phyloP scores from a whole-genome alignment of 2,797 vertebrate genomes.

The Sebastes itinus region DNA sequence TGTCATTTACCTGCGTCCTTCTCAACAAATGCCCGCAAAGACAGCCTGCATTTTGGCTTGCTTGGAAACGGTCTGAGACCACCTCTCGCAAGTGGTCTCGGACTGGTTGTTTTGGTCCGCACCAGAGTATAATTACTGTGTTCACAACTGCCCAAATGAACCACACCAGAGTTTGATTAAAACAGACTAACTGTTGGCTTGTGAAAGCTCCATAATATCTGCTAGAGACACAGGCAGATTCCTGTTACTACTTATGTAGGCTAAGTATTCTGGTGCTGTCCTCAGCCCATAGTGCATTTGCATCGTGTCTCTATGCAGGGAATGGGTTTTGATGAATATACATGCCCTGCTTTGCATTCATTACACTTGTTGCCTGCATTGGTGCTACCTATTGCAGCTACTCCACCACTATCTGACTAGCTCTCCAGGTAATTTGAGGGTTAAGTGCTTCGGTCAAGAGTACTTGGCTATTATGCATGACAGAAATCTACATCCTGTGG shows the following conservation, averaged over 20 bases:
- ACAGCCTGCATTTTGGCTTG: too few species aligned
- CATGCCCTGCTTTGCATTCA: slow-evolving; percentile 56
- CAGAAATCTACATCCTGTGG: not conserved
- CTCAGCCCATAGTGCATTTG: slow-evolving; percentile 42
- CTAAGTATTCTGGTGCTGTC: slow-evolving; percentile 54
- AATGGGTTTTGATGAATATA: slow-evolving; percentile 63
- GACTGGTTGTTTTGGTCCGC: too few species aligned
- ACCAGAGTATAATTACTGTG: too few species aligned
- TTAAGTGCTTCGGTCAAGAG: slow-evolving; percentile 46
- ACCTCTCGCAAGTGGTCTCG: too few species aligned
- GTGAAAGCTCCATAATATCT: not conserved
- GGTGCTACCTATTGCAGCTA: slow-evolving; percentile 5
- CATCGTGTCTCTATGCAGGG: slow-evolving; percentile 36
- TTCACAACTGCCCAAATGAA: too few species aligned
- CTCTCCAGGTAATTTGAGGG: slow-evolving; percentile 47
- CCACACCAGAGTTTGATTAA: too few species aligned
- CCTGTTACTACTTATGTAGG: slow-evolving; percentile 35
- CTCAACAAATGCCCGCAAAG: too few species aligned
- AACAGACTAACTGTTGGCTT: too few species aligned
- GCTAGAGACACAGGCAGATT: slow-evolving; percentile 28
- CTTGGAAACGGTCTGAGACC: too few species aligned
- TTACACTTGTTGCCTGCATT: slow-evolving; percentile 41
- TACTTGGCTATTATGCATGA: slow-evolving; percentile 9
- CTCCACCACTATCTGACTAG: slow-evolving; percentile 16
- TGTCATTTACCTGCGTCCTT: too few species aligned